Evolutionary conservation across 2,888 invertebrate genomes (phyloP).

Genomic region (Leucophenga montana): DNA sequence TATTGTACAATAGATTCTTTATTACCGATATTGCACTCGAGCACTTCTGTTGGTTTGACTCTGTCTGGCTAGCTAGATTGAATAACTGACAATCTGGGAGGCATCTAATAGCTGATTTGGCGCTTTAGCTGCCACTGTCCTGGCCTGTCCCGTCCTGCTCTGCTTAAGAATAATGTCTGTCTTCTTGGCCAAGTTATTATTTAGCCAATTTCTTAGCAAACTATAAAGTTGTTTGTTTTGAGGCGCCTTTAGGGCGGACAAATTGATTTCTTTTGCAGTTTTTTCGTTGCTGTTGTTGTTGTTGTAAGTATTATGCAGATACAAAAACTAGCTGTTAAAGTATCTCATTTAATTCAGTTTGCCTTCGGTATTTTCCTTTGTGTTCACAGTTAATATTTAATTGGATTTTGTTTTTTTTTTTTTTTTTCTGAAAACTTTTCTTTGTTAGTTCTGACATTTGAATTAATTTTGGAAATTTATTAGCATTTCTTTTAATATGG

Average conservation of each 20-base stretch:
- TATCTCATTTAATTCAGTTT: no score
- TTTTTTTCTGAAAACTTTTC: no score
- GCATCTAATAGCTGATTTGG: neutral
- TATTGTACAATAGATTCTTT: neutral
- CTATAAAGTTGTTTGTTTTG: slow-evolving; percentile 33
- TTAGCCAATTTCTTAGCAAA: slow-evolving; percentile 7
- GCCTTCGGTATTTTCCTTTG: no score
- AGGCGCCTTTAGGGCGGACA: slow-evolving; percentile 32
- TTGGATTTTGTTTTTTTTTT: no score
- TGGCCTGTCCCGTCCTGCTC: no score
- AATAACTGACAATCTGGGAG: neutral
- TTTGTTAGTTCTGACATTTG: no score
- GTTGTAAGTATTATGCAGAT: no score
- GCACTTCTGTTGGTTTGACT: neutral
- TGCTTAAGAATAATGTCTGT: neutral
- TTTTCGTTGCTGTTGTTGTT: slow-evolving; percentile 16
- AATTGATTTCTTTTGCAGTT: slow-evolving; percentile 38
- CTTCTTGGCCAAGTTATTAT: neutral
- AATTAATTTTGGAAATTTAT: no score
- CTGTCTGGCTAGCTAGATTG: no score
- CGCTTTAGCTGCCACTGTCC: slow-evolving; percentile 3
- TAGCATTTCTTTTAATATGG: no score
- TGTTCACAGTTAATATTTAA: no score
- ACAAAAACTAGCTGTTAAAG: no score
- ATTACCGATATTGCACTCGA: slow-evolving; percentile 41